Base-by-base conservation (phyloP, 2,797 vertebrate genomes). In the Uromys caudimaculatus region DNA sequence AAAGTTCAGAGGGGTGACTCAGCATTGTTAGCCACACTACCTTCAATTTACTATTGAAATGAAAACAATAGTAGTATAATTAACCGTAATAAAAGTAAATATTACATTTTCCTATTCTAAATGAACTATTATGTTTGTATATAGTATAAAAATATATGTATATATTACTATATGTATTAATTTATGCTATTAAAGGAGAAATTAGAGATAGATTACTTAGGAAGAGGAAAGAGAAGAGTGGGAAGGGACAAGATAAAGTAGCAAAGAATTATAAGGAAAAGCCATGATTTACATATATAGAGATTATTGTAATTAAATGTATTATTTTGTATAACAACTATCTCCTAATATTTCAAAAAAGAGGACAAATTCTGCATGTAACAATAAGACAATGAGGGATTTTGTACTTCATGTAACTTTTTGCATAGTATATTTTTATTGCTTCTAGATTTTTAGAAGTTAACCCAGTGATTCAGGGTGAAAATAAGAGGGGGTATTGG, bases 371-470 rank as follows among this genome's bases (percentile, higher is more conserved):
- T 75, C 7, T 94, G 58, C 16, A 89, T 47, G 23, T 17, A 7
- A 60, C 3, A 85, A 4, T n/a, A 88, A 12, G 8, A 79, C 8
- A 89, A 93, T 81, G 3, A 21, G 16, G 67, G 73, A 87, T 84
- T 81, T 83, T 6, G 44, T 6, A 3, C 47, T 89, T 91, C 29
- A 11, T 88, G 11, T 13, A 10, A n/a, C 16, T 89, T 93, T 11
- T 71, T 93, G 58, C 67, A 41, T 17, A 94, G 52, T 1, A 32
- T 82, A 35, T 88, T 79, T 94, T 85, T 60, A 75, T 3, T 79
- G 69, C 8, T 90, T 84, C n/a, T 69, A 3, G 62, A 83, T 69
- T 93, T 92, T 88, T 71, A 64, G 21, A 94, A 96, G 64, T 76
- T 17, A 83, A 12, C 21, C 41, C 27, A 71, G 4, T 69, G 77